phyloP scores from a whole-genome alignment of 2,888 invertebrate genomes.

The Hydriomena furcata region DNA sequence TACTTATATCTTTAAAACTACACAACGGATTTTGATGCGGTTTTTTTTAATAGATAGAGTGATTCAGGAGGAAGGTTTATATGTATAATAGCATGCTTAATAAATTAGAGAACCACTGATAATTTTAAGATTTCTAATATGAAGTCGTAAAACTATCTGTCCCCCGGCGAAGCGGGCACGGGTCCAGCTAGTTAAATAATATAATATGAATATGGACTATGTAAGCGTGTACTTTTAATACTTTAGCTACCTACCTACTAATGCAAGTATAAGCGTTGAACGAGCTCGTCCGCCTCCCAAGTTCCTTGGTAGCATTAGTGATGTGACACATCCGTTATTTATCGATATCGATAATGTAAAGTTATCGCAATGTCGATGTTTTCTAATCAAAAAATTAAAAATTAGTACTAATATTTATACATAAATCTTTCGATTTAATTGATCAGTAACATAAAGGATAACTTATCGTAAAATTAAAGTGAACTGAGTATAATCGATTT shows the following conservation, averaged over 20 bases:
- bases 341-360: slow-evolving; percentile 15
- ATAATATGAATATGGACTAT: too few relatives aligned
- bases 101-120: too few relatives aligned
- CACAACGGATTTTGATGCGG: too few relatives aligned
- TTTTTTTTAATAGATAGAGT: too few relatives aligned
- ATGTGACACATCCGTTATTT: not conserved
- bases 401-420: not conserved
- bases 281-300: slow-evolving; percentile 27
- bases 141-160: too few relatives aligned
- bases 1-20: too few relatives aligned
- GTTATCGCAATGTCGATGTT: not conserved
- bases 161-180: too few relatives aligned
- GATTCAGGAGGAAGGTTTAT: too few relatives aligned
- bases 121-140: too few relatives aligned
- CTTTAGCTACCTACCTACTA: slow-evolving; percentile 1
- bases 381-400: not conserved
- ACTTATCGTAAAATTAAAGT: not conserved
- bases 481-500: not conserved
- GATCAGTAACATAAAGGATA: not conserved
- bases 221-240: not conserved
- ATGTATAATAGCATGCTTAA: too few relatives aligned
- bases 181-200: too few relatives aligned
- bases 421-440: not conserved
- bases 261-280: slow-evolving; percentile 15
- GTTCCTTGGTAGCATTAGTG: slow-evolving; percentile 27